A percentile compares a stretch with the other conserved stretches of the same genome.
Conservation (phyloP, 2,113 vertebrate species). For the Pedetes capensis region DNA sequence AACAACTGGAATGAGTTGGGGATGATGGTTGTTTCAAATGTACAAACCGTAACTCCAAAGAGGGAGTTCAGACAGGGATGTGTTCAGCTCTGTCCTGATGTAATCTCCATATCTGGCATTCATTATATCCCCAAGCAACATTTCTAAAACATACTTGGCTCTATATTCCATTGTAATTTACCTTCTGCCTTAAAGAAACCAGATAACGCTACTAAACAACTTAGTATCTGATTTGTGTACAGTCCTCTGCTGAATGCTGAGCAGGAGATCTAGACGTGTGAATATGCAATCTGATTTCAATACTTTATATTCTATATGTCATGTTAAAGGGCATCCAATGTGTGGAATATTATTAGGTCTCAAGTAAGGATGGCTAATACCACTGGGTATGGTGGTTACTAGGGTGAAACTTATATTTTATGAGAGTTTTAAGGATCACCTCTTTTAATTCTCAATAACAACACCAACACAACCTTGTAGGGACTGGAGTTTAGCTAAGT, state of each 20-base stretch:
- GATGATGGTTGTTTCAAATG: not conserved
- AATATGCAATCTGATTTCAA: not conserved
- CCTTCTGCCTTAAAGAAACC: not conserved
- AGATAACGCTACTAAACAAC: not conserved
- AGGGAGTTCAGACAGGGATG: not conserved
- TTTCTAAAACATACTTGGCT: not conserved
- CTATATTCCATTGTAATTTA: not conserved
- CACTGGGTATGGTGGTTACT: not conserved
- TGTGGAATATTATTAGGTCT: not conserved
- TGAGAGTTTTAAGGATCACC: not conserved
- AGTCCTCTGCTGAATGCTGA: not conserved
- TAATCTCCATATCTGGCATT: not conserved
- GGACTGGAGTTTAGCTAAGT: too few relatives aligned
- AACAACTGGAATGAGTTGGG: not conserved
- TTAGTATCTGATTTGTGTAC: not conserved
- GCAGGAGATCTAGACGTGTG: rapidly evolving
- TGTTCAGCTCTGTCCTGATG: not conserved
- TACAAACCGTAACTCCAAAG: not conserved
- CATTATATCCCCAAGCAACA: not conserved
- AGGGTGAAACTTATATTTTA: not conserved
- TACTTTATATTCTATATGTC: not conserved
- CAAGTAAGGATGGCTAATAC: not conserved
- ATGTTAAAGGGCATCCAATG: not conserved
- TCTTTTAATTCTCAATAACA: not conserved
- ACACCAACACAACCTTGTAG: too few relatives aligned